Conservation (phyloP, 2,113 vertebrate species). For the Pelmatolapia mariae region DNA sequence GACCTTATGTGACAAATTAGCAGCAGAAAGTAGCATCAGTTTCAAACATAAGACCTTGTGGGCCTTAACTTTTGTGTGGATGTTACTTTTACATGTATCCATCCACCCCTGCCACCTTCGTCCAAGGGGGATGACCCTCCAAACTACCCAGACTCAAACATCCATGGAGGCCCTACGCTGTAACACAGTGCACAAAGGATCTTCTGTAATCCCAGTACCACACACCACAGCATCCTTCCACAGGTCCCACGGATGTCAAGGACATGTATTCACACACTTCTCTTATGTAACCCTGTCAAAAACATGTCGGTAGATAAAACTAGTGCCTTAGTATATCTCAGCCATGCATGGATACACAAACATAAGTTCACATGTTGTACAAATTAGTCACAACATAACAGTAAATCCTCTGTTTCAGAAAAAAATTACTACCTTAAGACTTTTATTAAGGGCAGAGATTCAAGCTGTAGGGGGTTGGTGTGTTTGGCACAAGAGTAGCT, state of each 20-base stretch:
- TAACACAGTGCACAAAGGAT: not conserved
- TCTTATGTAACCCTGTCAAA: not conserved
- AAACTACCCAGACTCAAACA: not conserved
- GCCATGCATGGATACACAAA: not conserved
- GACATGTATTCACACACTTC: not conserved
- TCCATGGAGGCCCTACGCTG: not conserved
- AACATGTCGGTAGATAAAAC: not conserved
- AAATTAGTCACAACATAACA: not conserved
- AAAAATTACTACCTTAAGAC: not conserved
- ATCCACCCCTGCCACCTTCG: not conserved
- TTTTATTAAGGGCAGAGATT: slow-evolving; percentile 18
- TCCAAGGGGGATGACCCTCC: not conserved
- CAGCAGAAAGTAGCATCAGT: not conserved
- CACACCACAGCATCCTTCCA: not conserved
- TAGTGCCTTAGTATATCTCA: not conserved
- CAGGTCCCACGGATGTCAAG: not conserved
- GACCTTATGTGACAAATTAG: not conserved
- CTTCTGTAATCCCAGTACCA: not conserved
- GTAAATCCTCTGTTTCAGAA: not conserved
- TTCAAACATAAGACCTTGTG: not conserved
- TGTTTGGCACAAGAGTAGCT: not conserved
- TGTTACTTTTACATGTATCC: not conserved
- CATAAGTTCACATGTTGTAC: not conserved
- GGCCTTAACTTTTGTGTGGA: not conserved
- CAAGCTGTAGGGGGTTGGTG: not conserved